Evolutionary conservation across 2,113 vertebrate genomes (phyloP), one percentile per base, ranked within the genome.

Genomic region (Ophthalmotilapia sp.): DNA sequence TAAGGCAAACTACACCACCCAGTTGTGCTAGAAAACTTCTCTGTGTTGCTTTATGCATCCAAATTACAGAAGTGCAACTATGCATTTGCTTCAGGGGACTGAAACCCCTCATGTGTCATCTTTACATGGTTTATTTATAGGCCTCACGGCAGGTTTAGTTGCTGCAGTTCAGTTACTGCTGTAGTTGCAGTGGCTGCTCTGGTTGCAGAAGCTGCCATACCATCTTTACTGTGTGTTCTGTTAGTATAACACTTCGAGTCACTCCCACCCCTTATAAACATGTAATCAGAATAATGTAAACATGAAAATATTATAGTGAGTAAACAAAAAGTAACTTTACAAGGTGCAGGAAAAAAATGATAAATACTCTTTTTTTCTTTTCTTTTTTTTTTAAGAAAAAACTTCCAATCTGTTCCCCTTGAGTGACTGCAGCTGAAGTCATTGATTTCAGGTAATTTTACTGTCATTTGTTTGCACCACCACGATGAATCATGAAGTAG

Each of bases 311-410:
- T 47, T 1, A 75, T 29, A 5, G 0, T 47, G 68, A 47, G 23
- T 10, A 75, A 11, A 75, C 14, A 47, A 73, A 21, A 75, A 29
- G 23, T 47, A 26, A 49, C 70, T 75, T 75, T 2, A 29, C 1
- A 26, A 12, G 42, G 70, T 75, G 68, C 40, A 73, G 14, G 15
- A 47, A 45, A 33, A 21, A 73, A 45, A 17, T 0, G 40, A 11
- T 47, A 47, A 73, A 40, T 21, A 13, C 36, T 21, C 6, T 19
- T 2, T 33, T 2, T 1, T 7, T 19, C 3, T 23, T 23, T 23
- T 23, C 23, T 2, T 4, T 36, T 8, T 56, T 26, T 5, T 54
- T 54, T 1, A 0, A 31, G 0, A 10, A 60, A 17, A 12, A 40
- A 47, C 8, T 1, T 29, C 23, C 6, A 29, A 19, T 47, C 9